Evolutionary conservation across 2,888 invertebrate genomes (phyloP), one percentile per base, ranked within the genome.

Genomic region (Morpho deidamia): DNA sequence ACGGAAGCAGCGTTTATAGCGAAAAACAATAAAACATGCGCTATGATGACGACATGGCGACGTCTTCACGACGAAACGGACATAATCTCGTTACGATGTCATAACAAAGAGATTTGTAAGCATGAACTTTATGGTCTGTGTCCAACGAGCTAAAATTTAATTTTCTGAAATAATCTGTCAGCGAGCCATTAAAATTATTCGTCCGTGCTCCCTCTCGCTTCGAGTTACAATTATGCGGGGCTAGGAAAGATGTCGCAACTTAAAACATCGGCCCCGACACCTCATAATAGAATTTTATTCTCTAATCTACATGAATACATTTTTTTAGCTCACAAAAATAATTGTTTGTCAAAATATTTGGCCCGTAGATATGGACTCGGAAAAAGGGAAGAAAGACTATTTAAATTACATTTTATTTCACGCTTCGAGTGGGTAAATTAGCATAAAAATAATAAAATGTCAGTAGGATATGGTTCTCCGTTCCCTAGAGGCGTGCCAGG

Each of bases 61-160:
- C 79, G 78, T 86, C 85, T 86, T 85, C 83, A 72, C 76, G 70
- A 74, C 78, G 79, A 72, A 81, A 82, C 76, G 87, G 88, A 87
- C 88, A 87, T 89, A 88, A 89, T 87, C 83, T 82, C 77, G 84
- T 88, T 83, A 89, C 87, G 88, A 88, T 87, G 87, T 83, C 88
- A 85, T 89, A 89, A 89, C 86, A 87, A 88, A 87, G 85, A 89
- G 88, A 88, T 89, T 89, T 88, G 88, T 88, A 88, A 89, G 88
- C 88, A 88, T 72, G 79, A 79, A 85, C 82, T 89, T 89, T 89
- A 89, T 87, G 87, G 75, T 75, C 84, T 84, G 88, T 86, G 88
- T 87, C 87, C 87, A 78, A 89, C 79, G 85, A 84, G 84, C 87
- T 85, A 76, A 88, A 88, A 88, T 88, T 89, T 87, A 89, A 88